Evolutionary conservation across 2,797 vertebrate genomes (phyloP), one percentile per base, ranked within the genome.

Genomic region (Loris lydekkerianus): DNA sequence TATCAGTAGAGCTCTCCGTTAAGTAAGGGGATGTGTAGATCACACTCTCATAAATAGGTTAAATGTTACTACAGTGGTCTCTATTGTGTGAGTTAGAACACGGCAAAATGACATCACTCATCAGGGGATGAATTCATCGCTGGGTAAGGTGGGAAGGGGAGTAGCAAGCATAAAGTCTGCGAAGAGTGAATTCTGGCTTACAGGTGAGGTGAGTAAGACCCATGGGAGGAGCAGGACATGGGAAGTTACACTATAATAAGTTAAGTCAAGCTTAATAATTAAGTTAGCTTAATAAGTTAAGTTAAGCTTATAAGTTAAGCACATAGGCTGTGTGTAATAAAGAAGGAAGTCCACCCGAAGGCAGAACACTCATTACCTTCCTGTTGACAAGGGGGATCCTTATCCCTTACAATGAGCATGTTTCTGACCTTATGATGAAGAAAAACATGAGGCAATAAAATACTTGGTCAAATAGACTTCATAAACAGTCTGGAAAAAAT

Each of bases 121-220:
- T 81, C 18, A 89, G 25, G 61, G 10, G 27, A 56, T 61, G 20
- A 91, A 93, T 88, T 91, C 21, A 94, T 58, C 89, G 53, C 3
- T 17, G 7, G n/a, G 21, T 84, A 85, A 84, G 29, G 18, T 46
- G 43, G 23, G 27, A 25, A 85, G 10, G 23, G 5, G 1, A 27
- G 86, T 87, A 56, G 29, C n/a, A 70, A 58, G 58, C 29, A 63
- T 2, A 80, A 43, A 86, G 83, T 84, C 84, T 91, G 31, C 75
- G 67, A 70, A 82, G 56, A 60, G 9, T 86, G 31, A 85, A 90
- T 67, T 84, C 15, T 56, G 49, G 53, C 13, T 76, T 82, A 72
- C n/a, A 5, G 10, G 31, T 72, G n/a, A 93, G 86, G 25, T 88
- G 78, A 93, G 3, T 67, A 89, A 95, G 34, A 87, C 7, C 31